Conservation (phyloP, 2,797 vertebrate species). For the Hoplostethus atlanticus region DNA sequence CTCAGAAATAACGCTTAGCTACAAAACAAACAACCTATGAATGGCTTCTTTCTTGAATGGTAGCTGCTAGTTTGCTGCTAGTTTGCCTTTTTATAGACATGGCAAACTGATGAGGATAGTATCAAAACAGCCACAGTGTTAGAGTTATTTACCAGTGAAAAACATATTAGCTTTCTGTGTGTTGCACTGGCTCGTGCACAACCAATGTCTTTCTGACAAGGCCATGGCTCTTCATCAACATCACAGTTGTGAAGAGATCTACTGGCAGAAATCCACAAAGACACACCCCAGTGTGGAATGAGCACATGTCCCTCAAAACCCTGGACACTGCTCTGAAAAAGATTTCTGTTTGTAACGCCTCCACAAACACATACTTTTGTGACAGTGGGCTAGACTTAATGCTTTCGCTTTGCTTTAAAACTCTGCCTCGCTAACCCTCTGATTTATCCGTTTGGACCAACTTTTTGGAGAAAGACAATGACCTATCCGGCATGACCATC, state of each 20-base stretch:
- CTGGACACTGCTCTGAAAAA: constrained; percentile 42
- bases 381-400: constrained; percentile 6
- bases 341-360: constrained; percentile 4
- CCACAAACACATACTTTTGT: constrained; percentile 13
- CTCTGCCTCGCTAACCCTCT: not conserved
- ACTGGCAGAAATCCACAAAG: constrained; percentile 13
- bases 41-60: not conserved
- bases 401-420: constrained; percentile 12
- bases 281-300: constrained; percentile 41
- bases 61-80: not conserved
- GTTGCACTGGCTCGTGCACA: not conserved
- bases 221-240: not conserved
- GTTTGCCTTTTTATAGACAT: not conserved
- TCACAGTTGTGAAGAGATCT: not conserved
- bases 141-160: not conserved
- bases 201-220: not conserved
- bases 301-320: constrained; percentile 39
- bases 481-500: not conserved
- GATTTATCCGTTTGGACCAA: not conserved
- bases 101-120: not conserved
- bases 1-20: not conserved
- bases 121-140: not conserved
- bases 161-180: not conserved
- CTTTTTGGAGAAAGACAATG: not conserved
- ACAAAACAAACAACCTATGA: constrained; percentile 2